Percentiles rank a stretch among this genome's conserved stretches.
Evolutionary conservation across 2,797 vertebrate genomes (phyloP).

Genomic region (Danio albolineatus): DNA sequence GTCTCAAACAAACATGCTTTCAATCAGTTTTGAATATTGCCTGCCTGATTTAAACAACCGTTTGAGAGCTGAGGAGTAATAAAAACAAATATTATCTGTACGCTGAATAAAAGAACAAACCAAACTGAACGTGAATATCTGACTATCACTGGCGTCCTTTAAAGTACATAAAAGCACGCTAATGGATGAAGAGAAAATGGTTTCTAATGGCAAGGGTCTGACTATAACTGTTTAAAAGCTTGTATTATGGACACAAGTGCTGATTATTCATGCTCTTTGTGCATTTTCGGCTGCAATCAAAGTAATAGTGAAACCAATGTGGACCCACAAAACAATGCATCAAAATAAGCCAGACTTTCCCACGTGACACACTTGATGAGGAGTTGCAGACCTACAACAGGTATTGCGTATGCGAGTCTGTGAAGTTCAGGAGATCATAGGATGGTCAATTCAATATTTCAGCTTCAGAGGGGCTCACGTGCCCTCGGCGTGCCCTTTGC

Average conservation of each 20-base stretch:
- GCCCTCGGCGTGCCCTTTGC: background rate
- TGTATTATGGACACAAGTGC: background rate
- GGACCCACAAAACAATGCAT: background rate
- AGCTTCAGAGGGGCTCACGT: background rate
- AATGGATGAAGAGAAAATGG: background rate
- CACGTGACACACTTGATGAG: conserved; percentile 5
- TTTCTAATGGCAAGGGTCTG: background rate
- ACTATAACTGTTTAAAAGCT: background rate
- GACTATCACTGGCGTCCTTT: background rate
- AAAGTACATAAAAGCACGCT: background rate
- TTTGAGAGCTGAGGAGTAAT: background rate
- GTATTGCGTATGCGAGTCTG: background rate
- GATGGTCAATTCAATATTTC: background rate
- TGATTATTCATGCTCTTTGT: background rate
- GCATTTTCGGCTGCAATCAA: background rate
- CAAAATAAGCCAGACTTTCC: background rate
- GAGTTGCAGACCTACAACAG: background rate
- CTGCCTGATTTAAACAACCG: background rate
- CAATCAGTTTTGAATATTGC: background rate
- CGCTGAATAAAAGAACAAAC: background rate
- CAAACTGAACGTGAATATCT: background rate
- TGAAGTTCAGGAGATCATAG: background rate
- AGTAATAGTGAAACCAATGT: background rate
- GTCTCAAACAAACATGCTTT: background rate
- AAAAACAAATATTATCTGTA: background rate